phyloP scores from a whole-genome alignment of 2,888 invertebrate genomes.

The Lepidocyrtoides sp. region DNA sequence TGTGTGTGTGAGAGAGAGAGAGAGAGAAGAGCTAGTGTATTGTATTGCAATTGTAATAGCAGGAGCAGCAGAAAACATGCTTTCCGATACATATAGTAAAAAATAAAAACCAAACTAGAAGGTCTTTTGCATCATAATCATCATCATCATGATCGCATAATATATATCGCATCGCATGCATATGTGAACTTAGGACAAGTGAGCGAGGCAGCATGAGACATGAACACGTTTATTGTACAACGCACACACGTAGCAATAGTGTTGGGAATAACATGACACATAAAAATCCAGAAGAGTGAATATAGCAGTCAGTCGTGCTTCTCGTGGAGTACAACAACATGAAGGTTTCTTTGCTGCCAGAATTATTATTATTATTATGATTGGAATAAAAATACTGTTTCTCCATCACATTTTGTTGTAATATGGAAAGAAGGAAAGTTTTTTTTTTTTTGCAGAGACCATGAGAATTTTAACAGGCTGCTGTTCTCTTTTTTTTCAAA shows the following conservation, averaged over 20 bases:
- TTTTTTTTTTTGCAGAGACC: constrained; percentile 52
- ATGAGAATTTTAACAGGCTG: constrained; percentile 76
- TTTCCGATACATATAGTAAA: constrained; percentile 64
- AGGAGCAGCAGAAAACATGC: constrained; percentile 42
- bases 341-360: constrained; percentile 30
- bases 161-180: too few relatives aligned
- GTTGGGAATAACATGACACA: constrained; percentile 76
- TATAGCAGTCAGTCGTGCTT: constrained; percentile 34
- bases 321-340: constrained; percentile 48
- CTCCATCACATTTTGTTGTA: neutral
- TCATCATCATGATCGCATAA: constrained; percentile 19
- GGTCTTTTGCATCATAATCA: constrained; percentile 49
- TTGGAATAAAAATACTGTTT: constrained; percentile 29
- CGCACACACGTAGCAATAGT: constrained; percentile 36
- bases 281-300: constrained; percentile 74
- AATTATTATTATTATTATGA: constrained; percentile 59
- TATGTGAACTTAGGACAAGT: neutral
- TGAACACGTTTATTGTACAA: constrained; percentile 44
- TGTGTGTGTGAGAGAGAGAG: constrained; percentile 28
- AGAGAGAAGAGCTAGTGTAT: constrained; percentile 2
- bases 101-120: constrained; percentile 25
- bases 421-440: constrained; percentile 59
- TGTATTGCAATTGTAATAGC: constrained; percentile 15
- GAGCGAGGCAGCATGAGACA: constrained; percentile 39
- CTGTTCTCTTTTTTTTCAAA: constrained; percentile 19